Base-by-base conservation (phyloP, 2,113 vertebrate species). In the Trinectes maculatus region DNA sequence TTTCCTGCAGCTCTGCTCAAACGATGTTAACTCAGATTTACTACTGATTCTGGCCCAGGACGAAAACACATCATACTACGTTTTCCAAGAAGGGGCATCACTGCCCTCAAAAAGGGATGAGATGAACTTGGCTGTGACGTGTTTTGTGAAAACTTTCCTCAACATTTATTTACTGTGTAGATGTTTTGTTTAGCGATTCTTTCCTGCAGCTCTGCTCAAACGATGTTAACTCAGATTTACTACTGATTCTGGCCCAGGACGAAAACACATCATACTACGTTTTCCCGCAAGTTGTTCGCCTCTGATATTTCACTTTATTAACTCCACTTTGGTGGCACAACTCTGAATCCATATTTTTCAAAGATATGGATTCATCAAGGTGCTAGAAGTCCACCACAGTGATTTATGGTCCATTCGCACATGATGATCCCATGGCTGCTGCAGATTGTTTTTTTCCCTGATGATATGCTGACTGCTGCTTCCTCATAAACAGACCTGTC, bases 271-370 rank as follows among this genome's bases (percentile, higher is more conserved):
- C 29, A 25, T 31, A 22, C 57, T 53, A 46, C n/a, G n/a, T 71
- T 16, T 19, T 8, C 3, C 40, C 54, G 43, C 8, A 40, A 9
- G 24, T 48, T 24, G 43, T 19, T 68, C 31, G 24, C 29, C 36
- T 65, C 43, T 15, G 19, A 57, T 61, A 31, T 4, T 71, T 12
- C 26, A 44, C 21, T 56, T 47, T 54, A 63, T 51, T 43, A 24
- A 28, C 15, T 58, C 48, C 12, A 59, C 43, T 21, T 31, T 63
- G 48, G 29, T 22, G 40, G 3, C 46, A 9, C 25, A 13, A 21
- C 10, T 31, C 16, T 70, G 19, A 78, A 80, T 80, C n/a, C n/a
- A n/a, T n/a, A n/a, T 70, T 78, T 80, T 84, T 4, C 21, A 15
- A 82, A 51, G 49, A 43, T 18, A 7, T 37, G 36, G 51, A 56